Evolutionary conservation across 2,113 vertebrate genomes (phyloP).

Genomic region (Chamaea fasciata): DNA sequence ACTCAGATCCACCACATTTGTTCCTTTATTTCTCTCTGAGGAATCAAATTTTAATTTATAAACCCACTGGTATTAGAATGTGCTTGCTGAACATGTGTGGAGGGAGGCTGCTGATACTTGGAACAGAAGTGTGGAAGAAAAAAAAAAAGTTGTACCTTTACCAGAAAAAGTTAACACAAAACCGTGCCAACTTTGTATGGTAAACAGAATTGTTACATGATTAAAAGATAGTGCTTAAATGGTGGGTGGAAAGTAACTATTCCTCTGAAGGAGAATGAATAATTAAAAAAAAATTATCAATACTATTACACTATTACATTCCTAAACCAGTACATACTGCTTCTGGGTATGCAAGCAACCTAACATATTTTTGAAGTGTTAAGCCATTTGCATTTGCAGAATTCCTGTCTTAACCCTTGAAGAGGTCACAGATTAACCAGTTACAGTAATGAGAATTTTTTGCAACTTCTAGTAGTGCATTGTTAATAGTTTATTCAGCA

Average conservation of each 20-base stretch:
- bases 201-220: background rate
- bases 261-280: background rate
- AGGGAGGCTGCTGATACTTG: background rate
- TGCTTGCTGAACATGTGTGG: rapidly evolving
- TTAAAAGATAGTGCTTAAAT: background rate
- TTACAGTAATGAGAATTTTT: background rate
- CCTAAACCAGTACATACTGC: background rate
- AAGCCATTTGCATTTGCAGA: background rate
- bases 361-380: background rate
- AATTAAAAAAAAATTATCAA: background rate
- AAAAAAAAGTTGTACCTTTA: background rate
- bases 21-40: background rate
- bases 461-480: background rate
- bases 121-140: background rate
- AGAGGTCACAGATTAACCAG: background rate
- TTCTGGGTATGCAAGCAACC: background rate
- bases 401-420: background rate
- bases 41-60: background rate
- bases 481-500: background rate
- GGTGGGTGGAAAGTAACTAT: background rate
- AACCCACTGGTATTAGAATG: rapidly evolving
- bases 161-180: background rate
- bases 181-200: background rate
- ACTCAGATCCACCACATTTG: background rate
- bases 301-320: background rate